These are phyloP conservation scores for Streptopelia turtur DNA, from an alignment of 2,797 vertebrate species.

Conservation along the genomic window DNA sequence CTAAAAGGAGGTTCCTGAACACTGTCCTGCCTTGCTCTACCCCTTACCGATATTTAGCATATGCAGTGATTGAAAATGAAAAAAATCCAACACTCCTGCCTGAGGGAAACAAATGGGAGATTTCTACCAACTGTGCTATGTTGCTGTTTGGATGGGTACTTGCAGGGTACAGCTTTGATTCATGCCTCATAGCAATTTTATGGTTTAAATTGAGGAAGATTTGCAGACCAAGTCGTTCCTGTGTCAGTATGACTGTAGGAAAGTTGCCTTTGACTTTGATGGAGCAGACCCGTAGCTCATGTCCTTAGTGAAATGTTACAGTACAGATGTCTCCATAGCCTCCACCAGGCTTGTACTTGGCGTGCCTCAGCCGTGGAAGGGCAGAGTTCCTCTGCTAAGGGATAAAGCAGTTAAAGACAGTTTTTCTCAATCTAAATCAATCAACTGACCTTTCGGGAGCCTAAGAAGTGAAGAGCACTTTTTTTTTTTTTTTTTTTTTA, in stretches of 20 bases:
- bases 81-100: neutral
- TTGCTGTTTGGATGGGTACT: neutral
- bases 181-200: neutral
- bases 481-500: neutral
- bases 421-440: neutral
- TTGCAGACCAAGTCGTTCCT: neutral
- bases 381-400: neutral
- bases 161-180: neutral
- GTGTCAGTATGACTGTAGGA: accelerated
- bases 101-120: neutral
- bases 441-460: neutral
- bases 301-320: neutral
- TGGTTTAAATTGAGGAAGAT: neutral
- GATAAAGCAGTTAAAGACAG: neutral
- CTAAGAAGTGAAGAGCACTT: neutral
- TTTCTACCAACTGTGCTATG: neutral
- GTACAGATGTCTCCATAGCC: neutral
- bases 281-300: neutral
- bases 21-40: neutral
- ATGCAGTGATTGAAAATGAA: neutral
- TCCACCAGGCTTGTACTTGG: neutral
- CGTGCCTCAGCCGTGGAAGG: neutral
- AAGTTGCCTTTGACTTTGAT: neutral
- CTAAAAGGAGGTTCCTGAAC: neutral
- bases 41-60: neutral